Evolutionary conservation across 2,797 vertebrate genomes (phyloP), one percentile per base, ranked within the genome.

Genomic region (Bryconaethiops microstoma): DNA sequence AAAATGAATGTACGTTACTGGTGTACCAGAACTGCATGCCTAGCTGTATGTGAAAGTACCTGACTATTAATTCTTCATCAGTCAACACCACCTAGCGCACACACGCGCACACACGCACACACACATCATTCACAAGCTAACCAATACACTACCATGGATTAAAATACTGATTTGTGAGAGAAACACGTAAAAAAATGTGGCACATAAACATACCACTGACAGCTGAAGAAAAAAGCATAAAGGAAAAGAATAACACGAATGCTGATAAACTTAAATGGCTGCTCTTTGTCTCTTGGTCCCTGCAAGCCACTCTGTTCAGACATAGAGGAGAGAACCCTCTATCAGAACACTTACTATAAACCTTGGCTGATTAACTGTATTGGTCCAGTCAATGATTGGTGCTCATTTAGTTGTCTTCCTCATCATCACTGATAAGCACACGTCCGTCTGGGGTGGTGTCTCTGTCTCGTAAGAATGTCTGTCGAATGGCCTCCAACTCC

Each of bases 401-500:
- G 76, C 14, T n/a, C 57, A 14, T 40, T 93, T 81, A 94, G 83
- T 91, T 93, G 59, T 99, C 98, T 87, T 99, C 98, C 50, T 99
- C 97, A 14, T 99, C 98, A 0, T 99, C 98, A 1, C 97, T 99
- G 87, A 96, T 95, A 39, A 98, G 95, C 86, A 93, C 94, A 5
- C 97, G 92, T 3, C 97, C 92, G 0, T 98, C 96, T 0, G 92
- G 92, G 12, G 91, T 92, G 0, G 94, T 94, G 35, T 98, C 97
- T 12, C 97, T 91, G 65, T 98, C 97, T 0, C 96, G 93, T 82
- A 99, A 90, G 89, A 99, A 99, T 55, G 98, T 98, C 89, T 98
- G 96, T 0, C 97, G 93, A 81, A 99, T 98, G 81, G 97, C 96
- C 85, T 99, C 98, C 79, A 99, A 94, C 87, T 99, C 97, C 0